Conservation (phyloP, 2,797 vertebrate species). For the Rhabdomys pumilio region DNA sequence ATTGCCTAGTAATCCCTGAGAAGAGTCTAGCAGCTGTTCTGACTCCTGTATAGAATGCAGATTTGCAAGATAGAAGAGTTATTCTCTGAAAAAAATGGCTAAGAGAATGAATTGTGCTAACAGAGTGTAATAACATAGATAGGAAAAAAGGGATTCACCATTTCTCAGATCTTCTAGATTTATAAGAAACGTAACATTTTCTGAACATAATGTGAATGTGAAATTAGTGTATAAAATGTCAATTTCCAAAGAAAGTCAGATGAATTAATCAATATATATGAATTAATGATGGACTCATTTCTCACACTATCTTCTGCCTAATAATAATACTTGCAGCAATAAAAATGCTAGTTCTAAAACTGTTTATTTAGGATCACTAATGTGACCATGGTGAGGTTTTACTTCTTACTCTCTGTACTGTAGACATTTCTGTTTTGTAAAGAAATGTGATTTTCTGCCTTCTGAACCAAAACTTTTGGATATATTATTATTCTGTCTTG, state of each 20-base stretch:
- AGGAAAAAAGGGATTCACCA: background rate
- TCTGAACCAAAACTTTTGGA: background rate
- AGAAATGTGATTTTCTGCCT: constrained; percentile 1
- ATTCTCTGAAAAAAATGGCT: background rate
- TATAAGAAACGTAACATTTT: background rate
- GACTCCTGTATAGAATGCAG: background rate
- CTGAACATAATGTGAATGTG: background rate
- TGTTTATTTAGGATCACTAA: background rate
- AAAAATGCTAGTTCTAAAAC: background rate
- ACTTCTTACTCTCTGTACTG: background rate
- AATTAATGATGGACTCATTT: background rate
- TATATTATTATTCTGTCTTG: background rate
- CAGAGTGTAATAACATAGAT: background rate
- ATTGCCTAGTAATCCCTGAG: no score
- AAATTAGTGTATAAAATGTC: background rate
- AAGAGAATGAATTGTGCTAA: accelerated
- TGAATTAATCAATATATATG: background rate
- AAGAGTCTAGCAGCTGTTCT: background rate
- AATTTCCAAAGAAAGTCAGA: background rate
- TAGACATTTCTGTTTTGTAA: background rate
- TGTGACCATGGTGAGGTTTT: background rate
- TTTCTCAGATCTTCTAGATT: background rate
- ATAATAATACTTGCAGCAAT: background rate
- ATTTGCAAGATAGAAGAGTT: background rate
- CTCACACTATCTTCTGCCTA: background rate